Evolutionary conservation across 2,888 invertebrate species (phyloP).

Genomic region (Callyntrura guangdongensis): DNA sequence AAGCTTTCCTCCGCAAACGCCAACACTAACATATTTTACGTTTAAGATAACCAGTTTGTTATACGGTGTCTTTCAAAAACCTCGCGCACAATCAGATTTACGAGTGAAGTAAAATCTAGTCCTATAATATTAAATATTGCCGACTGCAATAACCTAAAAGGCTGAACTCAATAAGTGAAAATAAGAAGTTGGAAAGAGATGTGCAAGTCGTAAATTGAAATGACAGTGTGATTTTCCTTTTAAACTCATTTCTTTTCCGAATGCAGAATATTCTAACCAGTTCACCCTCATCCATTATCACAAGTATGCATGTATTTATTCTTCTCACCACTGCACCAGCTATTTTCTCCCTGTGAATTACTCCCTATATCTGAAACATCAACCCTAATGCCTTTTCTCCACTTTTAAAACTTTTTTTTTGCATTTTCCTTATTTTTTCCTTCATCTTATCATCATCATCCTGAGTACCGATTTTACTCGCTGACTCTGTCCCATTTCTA

Average conservation of each 20-base stretch:
- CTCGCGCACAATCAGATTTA: conserved; percentile 56
- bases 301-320: conserved; percentile 17
- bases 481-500: not conserved
- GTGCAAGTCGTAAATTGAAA: conserved; percentile 62
- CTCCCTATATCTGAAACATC: not conserved
- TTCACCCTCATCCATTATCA: conserved; percentile 15
- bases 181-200: conserved; percentile 14
- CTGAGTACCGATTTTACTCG: conserved; percentile 3
- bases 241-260: conserved; percentile 26
- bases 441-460: conserved; percentile 35
- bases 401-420: conserved; percentile 47
- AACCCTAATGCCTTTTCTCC: conserved; percentile 3
- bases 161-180: not conserved
- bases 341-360: not conserved
- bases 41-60: not conserved
- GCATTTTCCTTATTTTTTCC: conserved; percentile 34
- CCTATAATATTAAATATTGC: conserved; percentile 29
- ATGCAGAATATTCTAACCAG: not conserved
- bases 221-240: conserved; percentile 60
- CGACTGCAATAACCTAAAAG: not conserved
- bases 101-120: conserved; percentile 42
- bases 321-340: not conserved
- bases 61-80: conserved; percentile 1
- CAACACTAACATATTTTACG: not conserved
- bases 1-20: not conserved